phyloP scores from a whole-genome alignment of 2,797 vertebrate species.

The Characodon lateralis region DNA sequence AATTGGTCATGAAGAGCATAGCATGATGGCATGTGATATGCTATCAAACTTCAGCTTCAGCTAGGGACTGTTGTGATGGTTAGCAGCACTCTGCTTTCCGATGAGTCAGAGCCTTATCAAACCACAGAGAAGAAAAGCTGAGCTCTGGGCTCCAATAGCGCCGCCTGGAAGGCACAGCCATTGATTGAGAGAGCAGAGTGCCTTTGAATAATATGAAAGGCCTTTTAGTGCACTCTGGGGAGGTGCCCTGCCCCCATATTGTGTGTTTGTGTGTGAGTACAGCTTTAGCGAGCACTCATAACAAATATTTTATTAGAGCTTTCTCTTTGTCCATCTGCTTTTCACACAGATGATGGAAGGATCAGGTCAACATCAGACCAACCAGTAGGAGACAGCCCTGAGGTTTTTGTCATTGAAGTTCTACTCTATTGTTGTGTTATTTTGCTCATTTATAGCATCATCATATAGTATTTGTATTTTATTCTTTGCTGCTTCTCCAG shows the following conservation, averaged over 20 bases:
- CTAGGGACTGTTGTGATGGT: conserved; percentile 20
- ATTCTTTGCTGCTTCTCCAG: not conserved
- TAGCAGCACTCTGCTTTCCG: conserved; percentile 37
- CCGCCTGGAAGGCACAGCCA: conserved; percentile 52
- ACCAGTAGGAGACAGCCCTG: not conserved
- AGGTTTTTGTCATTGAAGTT: not conserved
- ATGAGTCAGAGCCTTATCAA: conserved; percentile 55
- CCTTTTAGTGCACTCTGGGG: conserved; percentile 62
- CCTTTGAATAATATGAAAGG: conserved; percentile 66
- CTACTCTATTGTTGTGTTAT: not conserved
- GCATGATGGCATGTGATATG: conserved; percentile 2
- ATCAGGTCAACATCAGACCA: not conserved
- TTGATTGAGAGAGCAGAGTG: conserved; percentile 60
- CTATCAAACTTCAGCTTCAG: conserved; percentile 16
- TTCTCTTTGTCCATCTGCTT: not conserved
- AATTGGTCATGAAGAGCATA: not conserved
- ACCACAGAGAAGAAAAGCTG: conserved; percentile 47
- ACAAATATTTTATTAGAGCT: conserved; percentile 39
- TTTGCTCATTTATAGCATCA: not conserved
- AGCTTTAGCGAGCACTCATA: conserved; percentile 31
- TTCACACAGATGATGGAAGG: not conserved
- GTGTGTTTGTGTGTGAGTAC: conserved; percentile 28
- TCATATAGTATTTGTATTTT: no score
- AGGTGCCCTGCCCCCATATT: conserved; percentile 40
- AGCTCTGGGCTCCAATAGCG: conserved; percentile 51